These are phyloP conservation scores for Lycodopsis pacificus DNA, from an alignment of 2,797 vertebrate species.

Conservation along the genomic window DNA sequence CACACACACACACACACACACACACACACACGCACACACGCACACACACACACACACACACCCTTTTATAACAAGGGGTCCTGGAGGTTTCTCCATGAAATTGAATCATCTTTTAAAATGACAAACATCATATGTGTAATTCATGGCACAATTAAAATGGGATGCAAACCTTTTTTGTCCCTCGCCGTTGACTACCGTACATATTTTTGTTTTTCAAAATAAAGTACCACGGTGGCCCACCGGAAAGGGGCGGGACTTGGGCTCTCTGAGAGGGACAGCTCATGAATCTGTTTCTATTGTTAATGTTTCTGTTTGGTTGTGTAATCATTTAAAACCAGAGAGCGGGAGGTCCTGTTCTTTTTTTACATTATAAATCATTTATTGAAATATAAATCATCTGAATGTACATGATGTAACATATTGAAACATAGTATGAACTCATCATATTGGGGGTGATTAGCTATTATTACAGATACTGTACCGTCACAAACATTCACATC, in stretches of 20 bases:
- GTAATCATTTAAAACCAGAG: not conserved
- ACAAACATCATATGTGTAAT: too few species aligned
- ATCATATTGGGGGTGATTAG: slow-evolving; percentile 79
- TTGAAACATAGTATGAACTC: slow-evolving; percentile 78
- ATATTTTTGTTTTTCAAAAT: too few species aligned
- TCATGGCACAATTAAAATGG: too few species aligned
- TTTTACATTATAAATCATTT: slow-evolving; percentile 91
- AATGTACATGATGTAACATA: slow-evolving; percentile 91
- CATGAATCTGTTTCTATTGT: not conserved
- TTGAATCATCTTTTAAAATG: not conserved
- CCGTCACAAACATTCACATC: slow-evolving; percentile 71
- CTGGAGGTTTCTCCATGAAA: too few species aligned
- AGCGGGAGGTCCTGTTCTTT: not conserved
- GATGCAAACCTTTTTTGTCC: too few species aligned
- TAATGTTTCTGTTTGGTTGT: not conserved
- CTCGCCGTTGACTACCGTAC: too few species aligned
- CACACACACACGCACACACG: too few species aligned
- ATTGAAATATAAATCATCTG: slow-evolving; percentile 99
- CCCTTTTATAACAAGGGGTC: not conserved
- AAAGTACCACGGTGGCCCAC: too few species aligned
- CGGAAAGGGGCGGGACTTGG: too few species aligned
- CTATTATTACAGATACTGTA: slow-evolving; percentile 80
- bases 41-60: too few species aligned
- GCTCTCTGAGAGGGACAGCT: not conserved
- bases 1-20: too few species aligned